Evolutionary conservation across 2,797 vertebrate species (phyloP).

Genomic region (Poecilia velifera): DNA sequence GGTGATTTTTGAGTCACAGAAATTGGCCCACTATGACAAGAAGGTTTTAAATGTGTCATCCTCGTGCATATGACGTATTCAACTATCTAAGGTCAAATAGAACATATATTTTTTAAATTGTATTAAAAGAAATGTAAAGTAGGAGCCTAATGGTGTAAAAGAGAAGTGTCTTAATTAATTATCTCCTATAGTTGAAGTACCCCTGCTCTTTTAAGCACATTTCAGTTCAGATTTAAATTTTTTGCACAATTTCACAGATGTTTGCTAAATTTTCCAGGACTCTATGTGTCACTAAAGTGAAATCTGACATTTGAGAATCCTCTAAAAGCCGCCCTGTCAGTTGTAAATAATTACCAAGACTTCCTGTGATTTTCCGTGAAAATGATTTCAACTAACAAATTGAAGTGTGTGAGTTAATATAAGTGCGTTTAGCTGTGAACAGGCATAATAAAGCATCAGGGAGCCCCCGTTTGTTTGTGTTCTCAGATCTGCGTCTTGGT

Average conservation of each 20-base stretch:
- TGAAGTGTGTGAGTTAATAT: conserved; percentile 27
- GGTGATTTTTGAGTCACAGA: not conserved
- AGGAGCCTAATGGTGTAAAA: not conserved
- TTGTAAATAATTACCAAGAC: conserved; percentile 9
- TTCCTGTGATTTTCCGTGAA: conserved; percentile 21
- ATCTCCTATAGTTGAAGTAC: conserved; percentile 5
- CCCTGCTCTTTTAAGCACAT: conserved; percentile 2
- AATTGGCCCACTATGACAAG: not conserved
- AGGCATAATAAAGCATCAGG: conserved; percentile 62
- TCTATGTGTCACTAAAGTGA: conserved; percentile 5
- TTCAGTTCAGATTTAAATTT: conserved; percentile 7
- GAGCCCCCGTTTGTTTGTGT: conserved; percentile 71
- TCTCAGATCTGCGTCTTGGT: conserved; percentile 73
- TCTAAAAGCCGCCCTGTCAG: not conserved
- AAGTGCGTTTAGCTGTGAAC: conserved; percentile 41
- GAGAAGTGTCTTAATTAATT: not conserved
- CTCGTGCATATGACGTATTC: not conserved
- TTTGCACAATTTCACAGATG: not conserved
- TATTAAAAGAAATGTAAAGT: not conserved
- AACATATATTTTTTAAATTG: not conserved
- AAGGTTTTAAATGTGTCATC: not conserved
- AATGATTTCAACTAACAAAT: conserved; percentile 34
- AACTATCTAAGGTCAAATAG: not conserved
- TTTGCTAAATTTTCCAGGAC: not conserved
- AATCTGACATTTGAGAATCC: conserved; percentile 13